Evolutionary conservation across 2,113 vertebrate genomes (phyloP).

Genomic region (Silurus meridionalis): DNA sequence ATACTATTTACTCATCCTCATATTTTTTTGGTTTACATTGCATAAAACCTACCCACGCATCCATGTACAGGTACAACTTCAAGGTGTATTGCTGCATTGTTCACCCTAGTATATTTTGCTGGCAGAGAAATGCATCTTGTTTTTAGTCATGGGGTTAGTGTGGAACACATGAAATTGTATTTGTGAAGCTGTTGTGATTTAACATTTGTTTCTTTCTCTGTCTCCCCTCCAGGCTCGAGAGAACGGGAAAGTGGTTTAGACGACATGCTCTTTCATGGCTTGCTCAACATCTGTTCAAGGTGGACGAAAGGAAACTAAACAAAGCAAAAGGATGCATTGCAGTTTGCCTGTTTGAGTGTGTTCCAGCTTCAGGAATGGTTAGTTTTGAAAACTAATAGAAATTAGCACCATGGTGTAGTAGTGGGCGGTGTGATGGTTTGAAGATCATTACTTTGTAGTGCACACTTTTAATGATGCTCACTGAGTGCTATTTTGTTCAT

Average conservation of each 20-base stretch:
- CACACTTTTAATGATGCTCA: not conserved
- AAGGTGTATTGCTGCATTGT: not conserved
- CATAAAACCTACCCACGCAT: not conserved
- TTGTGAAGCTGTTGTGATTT: not conserved
- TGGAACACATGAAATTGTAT: not conserved
- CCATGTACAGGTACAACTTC: not conserved
- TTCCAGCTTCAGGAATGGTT: constrained; percentile 46
- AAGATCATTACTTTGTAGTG: not conserved
- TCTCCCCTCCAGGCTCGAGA: constrained; percentile 68
- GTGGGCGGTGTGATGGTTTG: not conserved
- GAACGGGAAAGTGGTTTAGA: constrained; percentile 73
- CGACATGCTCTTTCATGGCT: constrained; percentile 23
- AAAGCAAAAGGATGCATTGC: constrained; percentile 43
- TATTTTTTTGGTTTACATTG: not conserved
- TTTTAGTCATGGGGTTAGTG: not conserved
- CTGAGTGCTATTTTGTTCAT: not conserved
- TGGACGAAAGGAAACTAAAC: constrained; percentile 60
- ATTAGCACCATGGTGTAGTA: constrained; percentile 4
- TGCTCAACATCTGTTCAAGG: constrained; percentile 8
- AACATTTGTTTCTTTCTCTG: not conserved
- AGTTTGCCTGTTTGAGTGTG: constrained; percentile 42
- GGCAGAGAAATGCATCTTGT: not conserved
- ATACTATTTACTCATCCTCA: not conserved
- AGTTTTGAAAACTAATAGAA: constrained; percentile 30
- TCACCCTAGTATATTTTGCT: not conserved